Evolutionary conservation across 2,113 vertebrate species (phyloP), one percentile per base, ranked within the genome.

Genomic region (Chaenogobius annularis): DNA sequence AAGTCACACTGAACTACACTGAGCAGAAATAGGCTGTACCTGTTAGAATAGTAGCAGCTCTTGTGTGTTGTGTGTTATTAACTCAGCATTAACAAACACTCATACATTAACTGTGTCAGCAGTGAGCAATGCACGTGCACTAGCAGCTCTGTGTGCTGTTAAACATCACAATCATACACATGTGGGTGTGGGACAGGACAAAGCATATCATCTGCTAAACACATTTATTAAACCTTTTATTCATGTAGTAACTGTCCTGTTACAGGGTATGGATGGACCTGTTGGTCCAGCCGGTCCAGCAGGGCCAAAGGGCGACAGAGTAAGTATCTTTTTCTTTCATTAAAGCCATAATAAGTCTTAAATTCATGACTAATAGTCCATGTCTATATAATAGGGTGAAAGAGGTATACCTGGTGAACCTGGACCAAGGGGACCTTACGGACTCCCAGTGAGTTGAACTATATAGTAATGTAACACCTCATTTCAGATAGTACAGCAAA

Each of bases 221-320:
- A 10, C 8, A 17, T 52, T 75, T 31, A 59, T 54, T 10, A 46
- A 44, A 79, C 50, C 44, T 47, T 48, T 73, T 23, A 17, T 22
- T 43, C 6, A 74, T 48, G 31, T 43, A 17, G 82, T 11, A 26
- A 70, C 17, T 1, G 61, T 52, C 37, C 87, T 26, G 90, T 70
- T 82, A 47, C 83, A 98, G 97, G 98, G 98, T 73, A 82, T 89
- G 74, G 97, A 99, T 84, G 98, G 98, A 52, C 95, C 97, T 64
- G 4, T 87, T 19, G 98, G 98, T 88, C 94, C 95, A 66, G 91
- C 96, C 31, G 98, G 97, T 76, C 98, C 96, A 59, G 98, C 98
- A 79, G 98, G 98, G 84, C 97, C 97, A 8, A 99, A 99, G 92
- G 98, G 98, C 83, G 98, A 99, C 90, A 93, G 93, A 86, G 98